Evolutionary conservation across 2,888 invertebrate species (phyloP).

Genomic region (Idaea biselata): DNA sequence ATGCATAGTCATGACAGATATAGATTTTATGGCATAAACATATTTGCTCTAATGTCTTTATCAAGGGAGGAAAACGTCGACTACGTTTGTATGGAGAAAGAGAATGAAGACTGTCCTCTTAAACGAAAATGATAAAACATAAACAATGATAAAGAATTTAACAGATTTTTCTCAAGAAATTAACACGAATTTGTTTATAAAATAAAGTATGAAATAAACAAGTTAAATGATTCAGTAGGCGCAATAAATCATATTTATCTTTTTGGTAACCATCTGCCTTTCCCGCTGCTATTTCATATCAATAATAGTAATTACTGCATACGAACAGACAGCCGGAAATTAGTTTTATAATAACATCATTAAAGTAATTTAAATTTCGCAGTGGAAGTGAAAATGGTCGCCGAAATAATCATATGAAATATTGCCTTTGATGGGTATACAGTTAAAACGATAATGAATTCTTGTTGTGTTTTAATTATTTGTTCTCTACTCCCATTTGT

Average conservation of each 20-base stretch:
- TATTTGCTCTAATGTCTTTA: too few species aligned
- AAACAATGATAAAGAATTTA: too few species aligned
- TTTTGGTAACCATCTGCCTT: conserved; percentile 29
- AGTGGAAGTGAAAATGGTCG: conserved; percentile 6
- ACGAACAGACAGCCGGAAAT: conserved; percentile 45
- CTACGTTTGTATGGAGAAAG: too few species aligned
- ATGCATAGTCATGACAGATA: too few species aligned
- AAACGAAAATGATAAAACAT: neutral
- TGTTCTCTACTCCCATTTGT: conserved; percentile 13
- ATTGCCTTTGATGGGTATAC: conserved; percentile 3
- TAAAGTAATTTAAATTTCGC: conserved; percentile 11
- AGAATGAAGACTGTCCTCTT: neutral
- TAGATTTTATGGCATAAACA: too few species aligned
- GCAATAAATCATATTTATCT: conserved; percentile 27
- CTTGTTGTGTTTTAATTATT: neutral
- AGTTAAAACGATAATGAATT: conserved; percentile 6
- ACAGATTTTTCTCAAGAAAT: neutral
- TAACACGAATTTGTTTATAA: neutral
- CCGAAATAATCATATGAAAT: conserved; percentile 16
- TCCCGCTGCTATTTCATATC: conserved; percentile 31
- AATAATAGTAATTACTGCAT: conserved; percentile 31
- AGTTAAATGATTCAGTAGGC: conserved; percentile 8
- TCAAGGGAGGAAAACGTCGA: too few species aligned
- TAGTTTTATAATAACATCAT: conserved; percentile 42
- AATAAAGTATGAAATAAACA: neutral